A percentile compares a stretch with the other conserved stretches of the same genome.
Conservation (phyloP, 37 sponge, comb jelly and placozoan genomes). For the Oopsacas minuta region DNA sequence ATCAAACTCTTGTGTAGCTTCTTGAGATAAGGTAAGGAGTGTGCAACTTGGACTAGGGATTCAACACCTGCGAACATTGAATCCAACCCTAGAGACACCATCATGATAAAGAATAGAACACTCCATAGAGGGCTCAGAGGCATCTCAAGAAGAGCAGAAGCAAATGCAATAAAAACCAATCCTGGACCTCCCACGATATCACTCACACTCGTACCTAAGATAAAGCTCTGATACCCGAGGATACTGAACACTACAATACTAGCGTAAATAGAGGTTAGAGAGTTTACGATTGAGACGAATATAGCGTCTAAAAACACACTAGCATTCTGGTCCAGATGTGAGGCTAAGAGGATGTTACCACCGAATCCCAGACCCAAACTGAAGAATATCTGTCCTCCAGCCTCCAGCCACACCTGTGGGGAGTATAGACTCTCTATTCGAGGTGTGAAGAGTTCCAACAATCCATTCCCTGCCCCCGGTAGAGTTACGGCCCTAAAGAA, state of each 20-base stretch:
- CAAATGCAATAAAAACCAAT: constrained; percentile 73
- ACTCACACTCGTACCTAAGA: constrained; percentile 19
- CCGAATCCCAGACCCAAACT: constrained; percentile 81
- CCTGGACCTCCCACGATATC: constrained; percentile 63
- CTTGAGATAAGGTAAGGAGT: background rate
- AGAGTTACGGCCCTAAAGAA: constrained; percentile 95
- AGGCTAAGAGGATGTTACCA: constrained; percentile 66
- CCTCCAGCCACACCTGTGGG: constrained; percentile 87
- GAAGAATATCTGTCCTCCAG: constrained; percentile 93
- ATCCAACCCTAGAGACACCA: constrained; percentile 74
- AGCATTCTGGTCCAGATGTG: constrained; percentile 55
- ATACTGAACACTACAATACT: constrained; percentile 73
- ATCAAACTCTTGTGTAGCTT: background rate
- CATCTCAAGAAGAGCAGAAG: constrained; percentile 59
- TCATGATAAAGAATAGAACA: constrained; percentile 86
- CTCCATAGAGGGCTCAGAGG: constrained; percentile 70
- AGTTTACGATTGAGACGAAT: constrained; percentile 65
- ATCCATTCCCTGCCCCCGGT: constrained; percentile 72
- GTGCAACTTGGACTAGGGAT: constrained; percentile 25
- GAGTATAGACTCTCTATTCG: constrained; percentile 30
- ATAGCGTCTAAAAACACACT: constrained; percentile 56
- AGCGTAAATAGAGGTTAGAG: constrained; percentile 68
- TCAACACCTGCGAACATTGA: constrained; percentile 84
- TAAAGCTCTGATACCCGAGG: constrained; percentile 54
- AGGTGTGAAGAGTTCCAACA: constrained; percentile 57